Percentiles rank a stretch among this genome's conserved stretches.
These are phyloP conservation scores for Aphaenogaster rudis DNA, from an alignment of 1,140 invertebrate genomes.

Conservation along the genomic window DNA sequence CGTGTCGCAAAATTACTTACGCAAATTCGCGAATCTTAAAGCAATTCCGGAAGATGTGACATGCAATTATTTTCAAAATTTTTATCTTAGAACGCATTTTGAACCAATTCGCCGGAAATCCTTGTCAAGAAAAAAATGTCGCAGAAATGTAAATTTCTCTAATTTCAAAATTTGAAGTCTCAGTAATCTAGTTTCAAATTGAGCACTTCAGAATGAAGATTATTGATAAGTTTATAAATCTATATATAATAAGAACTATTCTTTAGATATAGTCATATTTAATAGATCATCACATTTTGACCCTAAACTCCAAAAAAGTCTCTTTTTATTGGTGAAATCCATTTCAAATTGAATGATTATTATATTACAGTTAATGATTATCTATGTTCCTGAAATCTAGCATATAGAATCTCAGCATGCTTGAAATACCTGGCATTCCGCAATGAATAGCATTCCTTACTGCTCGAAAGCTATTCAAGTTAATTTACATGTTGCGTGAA, in stretches of 20 bases:
- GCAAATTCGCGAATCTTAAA: background rate
- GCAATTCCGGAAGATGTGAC: background rate
- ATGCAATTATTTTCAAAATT: background rate
- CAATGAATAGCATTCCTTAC: background rate
- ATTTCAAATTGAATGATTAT: background rate
- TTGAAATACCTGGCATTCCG: background rate
- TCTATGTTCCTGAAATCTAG: background rate
- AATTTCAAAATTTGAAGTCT: background rate
- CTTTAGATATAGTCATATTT: background rate
- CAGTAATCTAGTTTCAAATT: background rate
- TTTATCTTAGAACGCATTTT: background rate
- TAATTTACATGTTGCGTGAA: background rate
- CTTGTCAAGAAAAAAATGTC: background rate
- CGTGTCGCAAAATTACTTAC: background rate
- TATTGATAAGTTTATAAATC: background rate
- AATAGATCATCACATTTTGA: background rate
- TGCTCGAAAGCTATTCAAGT: background rate
- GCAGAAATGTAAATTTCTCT: background rate
- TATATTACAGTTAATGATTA: background rate
- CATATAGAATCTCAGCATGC: background rate
- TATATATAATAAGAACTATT: background rate
- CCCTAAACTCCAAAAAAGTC: background rate
- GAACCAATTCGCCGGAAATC: background rate
- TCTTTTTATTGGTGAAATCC: background rate
- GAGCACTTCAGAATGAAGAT: background rate